Base-by-base conservation (phyloP, 2,888 invertebrate genomes). In the Morpho helenor region DNA sequence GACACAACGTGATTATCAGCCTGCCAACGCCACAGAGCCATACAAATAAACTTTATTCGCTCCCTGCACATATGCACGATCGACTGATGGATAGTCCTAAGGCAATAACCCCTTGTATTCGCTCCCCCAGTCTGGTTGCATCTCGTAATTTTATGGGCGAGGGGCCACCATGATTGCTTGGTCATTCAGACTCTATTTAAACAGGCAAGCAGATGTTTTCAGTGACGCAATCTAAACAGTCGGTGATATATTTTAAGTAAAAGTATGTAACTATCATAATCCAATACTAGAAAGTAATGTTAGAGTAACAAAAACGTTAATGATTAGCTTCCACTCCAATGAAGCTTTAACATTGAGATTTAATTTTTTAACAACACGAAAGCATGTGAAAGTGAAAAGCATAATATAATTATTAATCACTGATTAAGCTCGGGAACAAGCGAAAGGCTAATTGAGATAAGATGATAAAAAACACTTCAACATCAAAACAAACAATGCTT, bases 41-140 rank as follows among this genome's bases (percentile, higher is more conserved):
- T 79, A 87, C 87, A 89, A 88, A 88, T 89, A 87, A 89, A 89
- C 82, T 84, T 87, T 87, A 88, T 89, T 88, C 85, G 80, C 83
- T 87, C 84, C 85, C 82, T 84, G 77, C 79, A 79, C 82, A 82
- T 80, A 83, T 83, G 83, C 79, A 81, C 70, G 70, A 67, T 72
- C 72, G 75, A 69, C 80, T 79, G 82, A 82, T 80, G 79, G 80
- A 78, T 77, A 82, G 79, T 77, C 74, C 76, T 76, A 78, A 81
- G 87, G 87, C 88, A 89, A 87, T 89, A 90, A 89, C 89, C 90
- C 87, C 85, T 82, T 80, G 80, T 77, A 79, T 74, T 76, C 76
- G 79, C 80, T 84, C 86, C 88, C 88, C 83, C 77, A 77, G 80
- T 77, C 77, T 79, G 78, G 75, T 66, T 77, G 74, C 81, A 82